These are phyloP conservation scores for Argyrosomus japonicus DNA, from an alignment of 2,113 vertebrate species.

Conservation along the genomic window DNA sequence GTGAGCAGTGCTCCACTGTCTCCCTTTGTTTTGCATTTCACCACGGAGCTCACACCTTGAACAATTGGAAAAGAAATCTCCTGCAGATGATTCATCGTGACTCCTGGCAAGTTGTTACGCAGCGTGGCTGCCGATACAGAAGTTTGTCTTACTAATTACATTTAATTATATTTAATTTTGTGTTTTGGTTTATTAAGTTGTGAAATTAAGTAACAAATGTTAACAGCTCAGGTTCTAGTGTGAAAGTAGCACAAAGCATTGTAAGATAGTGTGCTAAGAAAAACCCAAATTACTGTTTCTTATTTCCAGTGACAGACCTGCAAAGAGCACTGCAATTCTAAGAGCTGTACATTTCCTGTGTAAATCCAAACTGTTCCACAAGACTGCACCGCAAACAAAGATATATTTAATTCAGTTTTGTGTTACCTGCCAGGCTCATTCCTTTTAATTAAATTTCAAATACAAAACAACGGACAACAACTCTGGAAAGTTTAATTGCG, in stretches of 20 bases:
- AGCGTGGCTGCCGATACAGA: neutral
- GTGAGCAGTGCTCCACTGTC: too few species aligned
- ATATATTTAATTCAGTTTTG: neutral
- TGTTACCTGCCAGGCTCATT: slow-evolving; percentile 4
- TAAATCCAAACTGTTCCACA: neutral
- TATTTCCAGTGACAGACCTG: neutral
- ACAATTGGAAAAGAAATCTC: neutral
- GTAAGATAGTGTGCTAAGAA: neutral
- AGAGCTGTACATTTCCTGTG: neutral
- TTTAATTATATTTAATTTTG: neutral
- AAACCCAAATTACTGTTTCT: neutral
- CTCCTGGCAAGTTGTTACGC: neutral
- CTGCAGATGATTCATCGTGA: neutral
- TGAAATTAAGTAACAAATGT: neutral
- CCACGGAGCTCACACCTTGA: neutral
- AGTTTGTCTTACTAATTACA: neutral
- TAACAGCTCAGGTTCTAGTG: neutral
- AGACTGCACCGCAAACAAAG: neutral
- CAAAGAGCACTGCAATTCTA: neutral
- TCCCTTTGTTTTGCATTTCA: neutral
- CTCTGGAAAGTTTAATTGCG: neutral
- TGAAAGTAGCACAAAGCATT: neutral
- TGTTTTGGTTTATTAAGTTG: neutral
- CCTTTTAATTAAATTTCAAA: neutral
- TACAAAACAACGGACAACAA: neutral